Base-by-base conservation (phyloP, 2,797 vertebrate species). In the Chloroceryle amazona region DNA sequence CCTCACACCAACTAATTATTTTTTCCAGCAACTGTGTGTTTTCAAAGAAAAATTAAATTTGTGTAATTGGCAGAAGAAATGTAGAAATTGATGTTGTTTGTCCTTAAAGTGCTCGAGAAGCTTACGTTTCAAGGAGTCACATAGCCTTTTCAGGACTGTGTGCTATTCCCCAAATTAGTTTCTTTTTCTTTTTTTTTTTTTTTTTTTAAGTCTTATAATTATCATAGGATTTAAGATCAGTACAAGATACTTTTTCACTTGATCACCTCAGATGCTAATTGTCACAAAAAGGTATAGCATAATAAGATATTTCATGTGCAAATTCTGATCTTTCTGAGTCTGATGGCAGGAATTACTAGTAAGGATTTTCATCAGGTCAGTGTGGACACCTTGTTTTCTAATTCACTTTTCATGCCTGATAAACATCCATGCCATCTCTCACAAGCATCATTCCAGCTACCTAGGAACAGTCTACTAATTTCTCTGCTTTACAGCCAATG, bases 11-110 rank as follows among this genome's bases (percentile, higher is more conserved):
- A 97, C 95, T 98, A 97, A 98, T 97, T 97, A 87, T n/a, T 96
- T 98, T 89, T 97, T 98, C 91, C 95, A 95, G 91, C 87, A 96
- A 92, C 98, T 98, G 97, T 98, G 63, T 76, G 73, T 85, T 92
- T 90, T 67, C 3, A 51, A 37, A 86, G 91, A 88, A 91, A 96
- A 89, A 89, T 1, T 28, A 61, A 17, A 67, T 89, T 92, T 85
- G 9, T 89, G 17, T 76, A 83, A 78, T 47, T 93, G 46, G 61
- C 78, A 86, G 39, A 94, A 81, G 46, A 95, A 85, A 89, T 22
- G 25, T 58, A 76, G 82, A 93, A 80, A 78, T 73, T 3, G 58
- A 75, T 47, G 41, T 28, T 49, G 6, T 55, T 86, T 89, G 17
- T 80, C 37, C 26, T 41, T 82, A 44, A 81, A 91, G 65, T 55